Evolutionary conservation across 2,888 invertebrate species (phyloP).

Genomic region (Chouioia cunea): DNA sequence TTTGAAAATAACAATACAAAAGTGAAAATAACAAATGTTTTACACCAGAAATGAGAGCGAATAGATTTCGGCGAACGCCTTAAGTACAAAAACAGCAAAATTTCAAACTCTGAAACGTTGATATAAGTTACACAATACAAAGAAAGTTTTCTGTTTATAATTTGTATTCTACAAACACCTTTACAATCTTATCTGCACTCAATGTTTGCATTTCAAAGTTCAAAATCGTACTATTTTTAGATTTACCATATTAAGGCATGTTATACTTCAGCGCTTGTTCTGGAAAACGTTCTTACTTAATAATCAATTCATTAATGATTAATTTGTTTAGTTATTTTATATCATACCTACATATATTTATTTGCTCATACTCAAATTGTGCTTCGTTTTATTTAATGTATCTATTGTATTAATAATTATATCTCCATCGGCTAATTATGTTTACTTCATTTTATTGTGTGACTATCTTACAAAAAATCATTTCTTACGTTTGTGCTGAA

Average conservation of each 20-base stretch:
- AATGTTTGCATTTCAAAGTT: constrained; percentile 33
- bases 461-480: constrained; percentile 22
- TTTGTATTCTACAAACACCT: neutral
- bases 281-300: constrained; percentile 39
- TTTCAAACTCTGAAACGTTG: constrained; percentile 37
- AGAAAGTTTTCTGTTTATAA: constrained; percentile 6
- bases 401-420: constrained; percentile 9
- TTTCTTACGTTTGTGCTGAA: constrained; percentile 29
- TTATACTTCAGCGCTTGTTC: constrained; percentile 33
- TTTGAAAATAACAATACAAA: too few species aligned
- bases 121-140: neutral
- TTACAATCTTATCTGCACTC: neutral
- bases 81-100: constrained; percentile 23
- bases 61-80: constrained; percentile 41
- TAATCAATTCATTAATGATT: constrained; percentile 44
- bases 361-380: constrained; percentile 37
- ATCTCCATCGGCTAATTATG: constrained; percentile 28
- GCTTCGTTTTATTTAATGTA: constrained; percentile 33
- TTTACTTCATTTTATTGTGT: constrained; percentile 41
- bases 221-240: constrained; percentile 21
- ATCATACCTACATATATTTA: constrained; percentile 24
- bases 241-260: constrained; percentile 35
- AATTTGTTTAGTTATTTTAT: constrained; percentile 23
- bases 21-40: too few species aligned
- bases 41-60: neutral